These are phyloP conservation scores for Pyxicephalus adspersus DNA, from an alignment of 2,113 vertebrate genomes.

Conservation along the genomic window DNA sequence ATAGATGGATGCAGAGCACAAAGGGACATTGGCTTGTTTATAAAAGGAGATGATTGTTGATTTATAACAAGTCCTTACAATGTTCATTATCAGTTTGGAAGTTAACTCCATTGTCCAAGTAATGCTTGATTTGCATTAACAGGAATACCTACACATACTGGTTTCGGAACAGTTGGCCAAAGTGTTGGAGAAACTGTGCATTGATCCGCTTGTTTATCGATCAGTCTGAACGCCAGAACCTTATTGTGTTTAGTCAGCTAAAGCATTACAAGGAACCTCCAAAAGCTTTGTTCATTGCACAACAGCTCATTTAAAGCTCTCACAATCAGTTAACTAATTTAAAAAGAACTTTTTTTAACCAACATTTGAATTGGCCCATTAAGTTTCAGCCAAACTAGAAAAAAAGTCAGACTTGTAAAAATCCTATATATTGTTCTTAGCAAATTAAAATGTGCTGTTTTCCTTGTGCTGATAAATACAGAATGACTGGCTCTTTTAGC, in stretches of 20 bases:
- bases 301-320: conserved; percentile 1
- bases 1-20: too few species aligned
- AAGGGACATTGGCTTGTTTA: too few species aligned
- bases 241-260: not conserved
- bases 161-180: too few species aligned
- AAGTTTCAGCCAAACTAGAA: conserved; percentile 14
- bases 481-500: conserved; percentile 42
- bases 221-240: too few species aligned
- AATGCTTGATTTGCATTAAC: too few species aligned
- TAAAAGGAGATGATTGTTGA: too few species aligned
- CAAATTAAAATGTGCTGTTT: conserved; percentile 50
- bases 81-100: too few species aligned
- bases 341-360: not conserved
- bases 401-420: conserved; percentile 2
- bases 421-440: conserved; percentile 26
- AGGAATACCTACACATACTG: too few species aligned
- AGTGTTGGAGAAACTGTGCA: too few species aligned
- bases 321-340: not conserved
- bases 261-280: not conserved
- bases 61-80: too few species aligned
- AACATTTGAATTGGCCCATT: conserved; percentile 18
- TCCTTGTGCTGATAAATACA: conserved; percentile 47
- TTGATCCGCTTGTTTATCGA: too few species aligned
- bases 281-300: not conserved
- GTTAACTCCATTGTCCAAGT: too few species aligned